A percentile compares a stretch with the other conserved stretches of the same genome.
These are phyloP conservation scores for Drosophila siamana DNA, from an alignment of 2,888 invertebrate species.

Conservation along the genomic window DNA sequence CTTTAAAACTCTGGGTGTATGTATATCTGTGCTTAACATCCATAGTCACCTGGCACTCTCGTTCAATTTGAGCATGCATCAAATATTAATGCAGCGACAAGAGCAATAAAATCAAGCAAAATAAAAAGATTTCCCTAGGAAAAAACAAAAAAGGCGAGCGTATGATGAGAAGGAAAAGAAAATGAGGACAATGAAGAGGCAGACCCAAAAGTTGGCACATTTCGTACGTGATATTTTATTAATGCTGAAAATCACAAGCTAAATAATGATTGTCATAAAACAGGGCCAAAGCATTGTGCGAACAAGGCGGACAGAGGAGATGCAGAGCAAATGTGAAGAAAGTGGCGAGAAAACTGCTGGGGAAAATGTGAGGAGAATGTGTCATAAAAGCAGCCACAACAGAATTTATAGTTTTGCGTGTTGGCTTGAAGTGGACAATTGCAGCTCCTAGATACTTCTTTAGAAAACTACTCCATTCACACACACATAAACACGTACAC, in stretches of 20 bases:
- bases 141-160: too few species aligned
- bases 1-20: background rate
- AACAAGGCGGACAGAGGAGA: background rate
- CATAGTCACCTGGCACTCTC: background rate
- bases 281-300: background rate
- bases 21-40: background rate
- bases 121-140: conserved; percentile 11
- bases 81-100: conserved; percentile 37
- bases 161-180: background rate
- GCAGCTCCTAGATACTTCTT: conserved; percentile 40
- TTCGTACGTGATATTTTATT: conserved; percentile 67
- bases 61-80: conserved; percentile 20
- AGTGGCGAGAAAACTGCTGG: conserved; percentile 11
- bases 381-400: conserved; percentile 13
- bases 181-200: conserved; percentile 4
- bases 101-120: conserved; percentile 21
- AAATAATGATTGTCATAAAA: conserved; percentile 53
- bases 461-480: conserved; percentile 4
- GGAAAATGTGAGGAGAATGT: conserved; percentile 16
- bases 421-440: conserved; percentile 15
- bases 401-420: conserved; percentile 24
- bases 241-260: conserved; percentile 54
- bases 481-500: background rate
- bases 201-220: conserved; percentile 23
- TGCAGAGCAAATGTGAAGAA: background rate